Conservation (phyloP, 1,140 invertebrate species). For the Drosophila orena region DNA sequence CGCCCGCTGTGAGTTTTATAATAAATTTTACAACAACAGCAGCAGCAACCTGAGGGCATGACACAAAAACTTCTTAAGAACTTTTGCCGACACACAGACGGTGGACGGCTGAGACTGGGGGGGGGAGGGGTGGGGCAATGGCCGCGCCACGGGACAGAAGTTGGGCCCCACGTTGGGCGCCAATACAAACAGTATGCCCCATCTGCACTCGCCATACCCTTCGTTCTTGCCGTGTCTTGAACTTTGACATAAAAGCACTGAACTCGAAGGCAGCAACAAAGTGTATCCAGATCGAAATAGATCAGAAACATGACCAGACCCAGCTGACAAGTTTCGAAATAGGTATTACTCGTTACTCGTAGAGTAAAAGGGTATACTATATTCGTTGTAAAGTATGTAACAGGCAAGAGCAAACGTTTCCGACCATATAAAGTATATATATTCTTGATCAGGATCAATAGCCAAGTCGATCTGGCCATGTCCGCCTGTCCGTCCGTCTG, state of each 20-base stretch:
- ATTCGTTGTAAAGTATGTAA: no score
- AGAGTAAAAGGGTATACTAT: no score
- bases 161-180: conserved; percentile 50
- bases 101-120: background rate
- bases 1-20: conserved; percentile 70
- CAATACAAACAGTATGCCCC: conserved; percentile 40
- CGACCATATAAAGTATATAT: no score
- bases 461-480: no score
- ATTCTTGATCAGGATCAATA: no score
- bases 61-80: conserved; percentile 76
- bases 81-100: conserved; percentile 66
- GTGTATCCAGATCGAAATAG: conserved; percentile 21
- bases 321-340: no score
- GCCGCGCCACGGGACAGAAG: conserved; percentile 45
- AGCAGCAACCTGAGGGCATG: conserved; percentile 63
- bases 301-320: conserved; percentile 19
- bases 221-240: conserved; percentile 12
- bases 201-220: no score
- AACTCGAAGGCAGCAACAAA: conserved; percentile 19
- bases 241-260: conserved; percentile 65
- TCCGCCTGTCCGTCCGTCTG: no score
- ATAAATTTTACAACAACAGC: conserved; percentile 73
- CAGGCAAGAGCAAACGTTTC: no score
- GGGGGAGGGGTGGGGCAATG: background rate
- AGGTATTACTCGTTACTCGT: no score